Evolutionary conservation across 53 echinoderm and acorn worm genomes (phyloP).

Genomic region (Crossaster papposus): DNA sequence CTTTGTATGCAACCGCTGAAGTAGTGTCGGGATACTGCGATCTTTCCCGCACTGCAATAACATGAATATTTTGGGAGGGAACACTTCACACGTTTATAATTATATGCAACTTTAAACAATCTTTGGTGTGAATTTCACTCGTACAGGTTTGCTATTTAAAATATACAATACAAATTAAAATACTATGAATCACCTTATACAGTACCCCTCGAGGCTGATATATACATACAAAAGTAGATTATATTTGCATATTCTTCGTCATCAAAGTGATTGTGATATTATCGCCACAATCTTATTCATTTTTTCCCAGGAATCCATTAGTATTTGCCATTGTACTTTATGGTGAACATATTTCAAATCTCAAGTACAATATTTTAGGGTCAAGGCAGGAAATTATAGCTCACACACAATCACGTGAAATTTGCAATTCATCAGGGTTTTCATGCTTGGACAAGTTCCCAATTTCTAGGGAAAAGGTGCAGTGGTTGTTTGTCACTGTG

Average conservation of each 20-base stretch:
- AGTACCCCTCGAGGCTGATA: not conserved
- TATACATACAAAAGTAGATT: not conserved
- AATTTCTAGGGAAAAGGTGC: slow-evolving; percentile 22
- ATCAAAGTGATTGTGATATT: not conserved
- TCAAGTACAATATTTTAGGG: not conserved
- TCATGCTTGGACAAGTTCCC: slow-evolving; percentile 16
- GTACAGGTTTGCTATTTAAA: too few relatives aligned
- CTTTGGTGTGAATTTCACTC: too few relatives aligned
- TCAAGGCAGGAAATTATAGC: not conserved
- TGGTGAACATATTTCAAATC: not conserved
- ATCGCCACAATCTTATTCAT: not conserved
- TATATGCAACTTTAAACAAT: too few relatives aligned
- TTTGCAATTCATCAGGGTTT: not conserved
- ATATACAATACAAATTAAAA: too few relatives aligned
- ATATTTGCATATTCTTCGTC: not conserved
- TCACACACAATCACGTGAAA: not conserved
- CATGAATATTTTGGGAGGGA: too few relatives aligned
- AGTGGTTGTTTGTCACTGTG: slow-evolving; percentile 35
- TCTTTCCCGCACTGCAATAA: too few relatives aligned
- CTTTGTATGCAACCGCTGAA: too few relatives aligned
- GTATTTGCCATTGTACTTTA: not conserved
- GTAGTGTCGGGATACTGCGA: too few relatives aligned
- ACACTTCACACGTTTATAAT: too few relatives aligned
- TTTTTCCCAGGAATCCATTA: not conserved
- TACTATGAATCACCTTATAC: too few relatives aligned